Evolutionary conservation across 2,888 invertebrate species (phyloP), one percentile per base, ranked within the genome.

Genomic region (Hedychridium roseum): DNA sequence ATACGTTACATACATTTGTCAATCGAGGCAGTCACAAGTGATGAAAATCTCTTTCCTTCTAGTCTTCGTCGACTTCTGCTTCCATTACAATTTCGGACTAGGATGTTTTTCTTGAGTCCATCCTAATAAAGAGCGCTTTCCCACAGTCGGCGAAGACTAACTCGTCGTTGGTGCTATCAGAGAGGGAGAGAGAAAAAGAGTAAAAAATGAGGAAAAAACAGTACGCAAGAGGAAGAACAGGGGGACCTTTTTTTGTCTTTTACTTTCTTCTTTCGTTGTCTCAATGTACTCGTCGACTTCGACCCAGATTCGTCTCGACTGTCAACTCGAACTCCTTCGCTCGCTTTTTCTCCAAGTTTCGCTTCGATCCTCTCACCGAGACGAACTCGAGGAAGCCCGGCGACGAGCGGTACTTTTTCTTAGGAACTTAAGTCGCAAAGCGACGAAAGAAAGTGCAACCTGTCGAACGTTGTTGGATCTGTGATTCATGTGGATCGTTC

Each of bases 241-340:
- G 39, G 39, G 40, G 37, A 20, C 50, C 41, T 41, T 54, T 38
- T n/a, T n/a, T n/a, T n/a, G n/a, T n/a, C n/a, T n/a, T n/a, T n/a
- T 54, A 43, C 37, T 32, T 54, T 54, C 47, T 14, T 9, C 36
- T 38, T 54, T 54, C 54, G 54, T 35, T 28, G 34, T 40, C 26
- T 17, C 40, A 32, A 31, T 26, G 31, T 6, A 11, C 12, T 41
- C 43, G n/a, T n/a, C n/a, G n/a, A 9, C 23, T 41, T 35, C 50
- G 5, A 28, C 21, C 20, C 26, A 42, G 40, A 55, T 55, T 54
- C 55, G 40, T 28, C 43, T 55, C 55, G 50, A 55, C 50, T 42
- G 27, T 38, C 37, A n/a, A 14, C 43, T 28, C 20, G 12, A 27
- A 28, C 27, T 11, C 5, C 18, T 18, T 18, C 15, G n/a, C 30